These are phyloP conservation scores for Takifugu ocellatus DNA, from an alignment of 2,797 vertebrate genomes.

Conservation along the genomic window DNA sequence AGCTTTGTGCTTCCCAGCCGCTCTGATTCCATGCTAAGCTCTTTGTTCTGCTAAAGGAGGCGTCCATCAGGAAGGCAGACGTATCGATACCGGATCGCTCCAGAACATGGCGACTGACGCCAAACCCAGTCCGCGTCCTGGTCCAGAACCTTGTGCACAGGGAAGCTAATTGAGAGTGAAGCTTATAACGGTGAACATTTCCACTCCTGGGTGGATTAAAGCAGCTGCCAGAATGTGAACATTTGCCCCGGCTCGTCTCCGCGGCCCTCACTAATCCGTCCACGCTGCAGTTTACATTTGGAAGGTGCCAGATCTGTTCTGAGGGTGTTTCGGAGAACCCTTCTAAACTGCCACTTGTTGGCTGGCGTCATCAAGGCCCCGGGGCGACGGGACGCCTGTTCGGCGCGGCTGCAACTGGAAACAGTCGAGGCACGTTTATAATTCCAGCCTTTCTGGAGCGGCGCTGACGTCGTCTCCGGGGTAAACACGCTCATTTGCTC, in stretches of 20 bases:
- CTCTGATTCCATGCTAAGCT: no score
- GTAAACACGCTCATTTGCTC: slow-evolving; percentile 22
- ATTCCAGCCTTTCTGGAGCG: slow-evolving; percentile 41
- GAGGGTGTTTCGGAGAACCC: slow-evolving; percentile 24
- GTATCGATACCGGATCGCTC: neutral
- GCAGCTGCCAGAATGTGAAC: slow-evolving; percentile 26
- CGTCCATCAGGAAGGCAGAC: neutral
- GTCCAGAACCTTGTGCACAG: neutral
- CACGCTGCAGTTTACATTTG: slow-evolving; percentile 25
- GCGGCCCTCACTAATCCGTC: slow-evolving; percentile 27
- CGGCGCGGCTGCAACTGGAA: slow-evolving; percentile 39
- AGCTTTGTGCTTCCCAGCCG: no score
- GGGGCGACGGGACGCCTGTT: slow-evolving; percentile 39
- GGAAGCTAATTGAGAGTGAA: neutral
- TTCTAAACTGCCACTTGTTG: slow-evolving; percentile 61
- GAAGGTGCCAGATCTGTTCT: slow-evolving; percentile 8
- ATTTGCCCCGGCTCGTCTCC: slow-evolving; percentile 18
- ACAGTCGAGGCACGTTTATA: slow-evolving; percentile 42
- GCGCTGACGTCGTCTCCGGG: slow-evolving; percentile 42
- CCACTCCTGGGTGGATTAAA: slow-evolving; percentile 1
- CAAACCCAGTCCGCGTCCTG: neutral
- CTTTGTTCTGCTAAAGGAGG: no score
- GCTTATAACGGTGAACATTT: slow-evolving; percentile 1
- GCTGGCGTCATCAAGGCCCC: slow-evolving; percentile 33
- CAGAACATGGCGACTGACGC: neutral